A percentile compares a stretch with the other conserved stretches of the same genome.
phyloP scores from a whole-genome alignment of 2,113 vertebrate species.

The Glaucomys volans region DNA sequence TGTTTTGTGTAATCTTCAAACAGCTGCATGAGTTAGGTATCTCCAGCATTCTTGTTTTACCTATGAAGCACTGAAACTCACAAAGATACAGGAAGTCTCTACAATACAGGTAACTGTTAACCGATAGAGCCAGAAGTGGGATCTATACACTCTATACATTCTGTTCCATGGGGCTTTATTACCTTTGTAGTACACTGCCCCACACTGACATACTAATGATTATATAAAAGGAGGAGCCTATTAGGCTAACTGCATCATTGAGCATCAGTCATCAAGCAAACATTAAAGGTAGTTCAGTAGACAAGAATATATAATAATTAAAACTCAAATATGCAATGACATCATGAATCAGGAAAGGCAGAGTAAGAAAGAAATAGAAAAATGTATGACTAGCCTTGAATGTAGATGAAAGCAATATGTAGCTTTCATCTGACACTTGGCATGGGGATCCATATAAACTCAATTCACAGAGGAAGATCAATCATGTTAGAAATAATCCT shows the following conservation, averaged over 20 bases:
- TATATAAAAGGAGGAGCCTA: not conserved
- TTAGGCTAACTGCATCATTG: slow-evolving; percentile 2
- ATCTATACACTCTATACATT: too few relatives aligned
- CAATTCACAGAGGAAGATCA: not conserved
- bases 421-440: not conserved
- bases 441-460: not conserved
- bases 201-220: not conserved
- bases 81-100: not conserved
- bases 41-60: not conserved
- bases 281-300: not conserved
- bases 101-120: not conserved
- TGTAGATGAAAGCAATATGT: not conserved
- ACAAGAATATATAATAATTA: slow-evolving; percentile 35
- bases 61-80: not conserved
- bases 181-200: not conserved
- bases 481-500: not conserved
- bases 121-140: not conserved
- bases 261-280: slow-evolving; percentile 12
- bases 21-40: not conserved
- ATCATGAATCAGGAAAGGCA: not conserved
- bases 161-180: not conserved
- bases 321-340: slow-evolving; percentile 12
- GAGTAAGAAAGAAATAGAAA: not conserved
- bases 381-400: not conserved
- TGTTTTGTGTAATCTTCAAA: not conserved